These are phyloP conservation scores for Riparia riparia DNA, from an alignment of 2,113 vertebrate species.

Conservation along the genomic window DNA sequence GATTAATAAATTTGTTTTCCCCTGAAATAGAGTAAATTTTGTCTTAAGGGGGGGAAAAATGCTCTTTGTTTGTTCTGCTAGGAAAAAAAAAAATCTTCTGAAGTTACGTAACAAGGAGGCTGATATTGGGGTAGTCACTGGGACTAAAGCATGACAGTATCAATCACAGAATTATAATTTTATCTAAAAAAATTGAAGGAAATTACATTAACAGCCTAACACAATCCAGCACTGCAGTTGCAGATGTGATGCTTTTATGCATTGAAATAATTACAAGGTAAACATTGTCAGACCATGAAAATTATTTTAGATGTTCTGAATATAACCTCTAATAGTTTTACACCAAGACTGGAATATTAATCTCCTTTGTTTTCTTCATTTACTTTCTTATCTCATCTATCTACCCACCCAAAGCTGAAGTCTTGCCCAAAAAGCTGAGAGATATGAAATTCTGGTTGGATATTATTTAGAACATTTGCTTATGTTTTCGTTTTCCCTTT, in stretches of 20 bases:
- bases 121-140: not conserved
- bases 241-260: not conserved
- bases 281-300: not conserved
- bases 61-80: not conserved
- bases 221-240: not conserved
- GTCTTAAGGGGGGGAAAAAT: fast-evolving
- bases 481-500: not conserved
- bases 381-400: not conserved
- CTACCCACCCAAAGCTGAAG: not conserved
- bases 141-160: not conserved
- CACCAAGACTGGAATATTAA: not conserved
- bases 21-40: not conserved
- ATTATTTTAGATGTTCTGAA: not conserved
- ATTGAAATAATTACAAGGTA: not conserved
- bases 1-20: not conserved
- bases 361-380: not conserved
- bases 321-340: not conserved
- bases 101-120: not conserved
- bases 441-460: not conserved
- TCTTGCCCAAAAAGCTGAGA: not conserved
- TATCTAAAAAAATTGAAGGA: not conserved
- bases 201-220: not conserved
- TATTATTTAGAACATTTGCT: not conserved
- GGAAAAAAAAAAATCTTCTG: not conserved
- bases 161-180: not conserved